Percentiles rank a stretch among this genome's conserved stretches.
Evolutionary conservation across 2,888 invertebrate genomes (phyloP).

Genomic region (Mongoloraphidia duomilia): DNA sequence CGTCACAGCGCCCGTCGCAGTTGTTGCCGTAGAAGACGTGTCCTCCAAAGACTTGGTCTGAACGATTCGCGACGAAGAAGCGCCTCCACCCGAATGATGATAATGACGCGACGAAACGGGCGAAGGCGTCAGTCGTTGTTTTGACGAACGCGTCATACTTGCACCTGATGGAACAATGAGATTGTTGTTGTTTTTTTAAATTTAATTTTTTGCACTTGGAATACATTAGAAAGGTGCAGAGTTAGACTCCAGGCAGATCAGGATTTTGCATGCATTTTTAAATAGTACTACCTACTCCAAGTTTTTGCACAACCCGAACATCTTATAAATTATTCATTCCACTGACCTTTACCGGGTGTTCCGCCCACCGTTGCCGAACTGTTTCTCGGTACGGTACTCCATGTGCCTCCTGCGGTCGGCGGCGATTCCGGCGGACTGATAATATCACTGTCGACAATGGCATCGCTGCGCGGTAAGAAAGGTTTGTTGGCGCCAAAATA

Average conservation of each 20-base stretch:
- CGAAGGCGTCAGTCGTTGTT: slow-evolving; percentile 17
- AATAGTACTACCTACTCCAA: no score
- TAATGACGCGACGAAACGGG: slow-evolving; percentile 12
- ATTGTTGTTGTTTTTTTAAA: slow-evolving; percentile 4
- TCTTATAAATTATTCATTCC: slow-evolving; percentile 1
- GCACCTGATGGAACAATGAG: slow-evolving; percentile 11
- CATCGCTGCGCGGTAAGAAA: slow-evolving; percentile 37
- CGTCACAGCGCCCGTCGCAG: slow-evolving; percentile 13
- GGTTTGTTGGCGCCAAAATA: slow-evolving; percentile 31
- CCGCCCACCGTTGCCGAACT: slow-evolving; percentile 1
- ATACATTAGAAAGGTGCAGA: no score
- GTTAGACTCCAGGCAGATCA: no score
- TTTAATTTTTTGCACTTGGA: no score
- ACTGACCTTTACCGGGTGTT: slow-evolving; percentile 6
- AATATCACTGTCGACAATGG: slow-evolving; percentile 37
- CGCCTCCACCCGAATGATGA: no score
- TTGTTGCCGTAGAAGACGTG: slow-evolving; percentile 23
- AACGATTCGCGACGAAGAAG: slow-evolving; percentile 24
- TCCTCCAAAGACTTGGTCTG: slow-evolving; percentile 41
- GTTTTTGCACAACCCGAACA: no score
- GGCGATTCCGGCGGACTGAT: slow-evolving; percentile 36
- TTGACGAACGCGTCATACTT: slow-evolving; percentile 14
- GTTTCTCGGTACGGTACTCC: slow-evolving; percentile 24
- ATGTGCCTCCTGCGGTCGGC: slow-evolving; percentile 21
- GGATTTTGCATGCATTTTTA: no score